A percentile compares a stretch with the other conserved stretches of the same genome.
Evolutionary conservation across 2,888 invertebrate species (phyloP).

Genomic region (Acholoe squamosa): DNA sequence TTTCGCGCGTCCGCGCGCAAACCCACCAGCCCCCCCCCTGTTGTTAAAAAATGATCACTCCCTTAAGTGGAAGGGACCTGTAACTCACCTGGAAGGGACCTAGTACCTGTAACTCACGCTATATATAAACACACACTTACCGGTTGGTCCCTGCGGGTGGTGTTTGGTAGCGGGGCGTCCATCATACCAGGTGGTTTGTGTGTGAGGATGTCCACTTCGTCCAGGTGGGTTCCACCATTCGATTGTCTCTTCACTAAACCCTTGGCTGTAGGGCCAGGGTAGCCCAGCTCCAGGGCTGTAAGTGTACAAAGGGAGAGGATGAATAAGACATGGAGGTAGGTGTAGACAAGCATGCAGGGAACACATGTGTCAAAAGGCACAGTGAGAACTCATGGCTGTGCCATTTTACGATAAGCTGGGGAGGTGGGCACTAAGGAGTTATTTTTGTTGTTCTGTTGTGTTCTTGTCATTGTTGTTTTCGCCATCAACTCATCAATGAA

Average conservation of each 20-base stretch:
- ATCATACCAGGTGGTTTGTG: background rate
- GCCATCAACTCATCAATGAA: too few species aligned
- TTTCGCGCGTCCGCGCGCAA: too few species aligned
- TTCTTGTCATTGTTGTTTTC: too few species aligned
- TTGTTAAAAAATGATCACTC: too few species aligned
- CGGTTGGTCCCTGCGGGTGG: background rate
- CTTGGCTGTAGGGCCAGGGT: background rate
- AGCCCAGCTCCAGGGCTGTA: conserved; percentile 31
- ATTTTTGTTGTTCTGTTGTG: too few species aligned
- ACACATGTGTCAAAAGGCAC: background rate
- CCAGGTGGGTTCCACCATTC: background rate
- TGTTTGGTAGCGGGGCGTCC: background rate
- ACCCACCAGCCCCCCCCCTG: too few species aligned
- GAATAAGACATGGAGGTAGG: background rate
- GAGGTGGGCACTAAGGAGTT: too few species aligned
- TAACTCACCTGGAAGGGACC: too few species aligned
- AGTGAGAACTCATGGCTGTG: background rate
- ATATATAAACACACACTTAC: too few species aligned
- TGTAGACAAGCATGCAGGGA: background rate
- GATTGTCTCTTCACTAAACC: background rate
- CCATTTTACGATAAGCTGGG: background rate
- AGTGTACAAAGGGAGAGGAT: background rate
- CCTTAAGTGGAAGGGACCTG: too few species aligned
- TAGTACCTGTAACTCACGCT: too few species aligned
- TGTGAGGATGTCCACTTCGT: background rate